Evolutionary conservation across 2,888 invertebrate genomes (phyloP), one percentile per base, ranked within the genome.

Genomic region (Cantharis rufa): DNA sequence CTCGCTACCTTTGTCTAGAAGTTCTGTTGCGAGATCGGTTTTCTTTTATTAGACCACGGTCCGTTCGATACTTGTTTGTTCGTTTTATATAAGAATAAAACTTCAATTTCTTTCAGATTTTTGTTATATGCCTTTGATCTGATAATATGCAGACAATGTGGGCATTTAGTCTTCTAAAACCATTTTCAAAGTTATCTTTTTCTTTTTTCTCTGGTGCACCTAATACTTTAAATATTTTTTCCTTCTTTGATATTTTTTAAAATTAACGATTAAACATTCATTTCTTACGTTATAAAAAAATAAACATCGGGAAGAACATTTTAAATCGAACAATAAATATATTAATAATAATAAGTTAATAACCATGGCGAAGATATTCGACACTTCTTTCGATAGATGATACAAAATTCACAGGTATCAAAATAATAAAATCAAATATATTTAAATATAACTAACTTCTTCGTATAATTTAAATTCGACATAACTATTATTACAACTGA

Each of bases 21-120:
- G 72, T 73, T 70, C 68, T 68, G 64, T 66, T 21, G 64, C 72
- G 76, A 68, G 84, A 85, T 85, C 85, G 85, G 84, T 85, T 84
- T 66, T 84, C 83, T 84, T 85, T 85, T 86, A 85, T 85, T 84
- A 83, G 82, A 80, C 77, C 81, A 80, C 76, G 78, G 77, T 75
- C 78, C 72, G 78, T 76, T 79, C 79, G 74, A 79, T 79, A 79
- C 71, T 76, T 72, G 73, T 79, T 75, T 77, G 76, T 79, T 73
- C 73, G 62, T 64, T 74, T 62, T 71, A 72, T 72, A 74, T 78
- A 72, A 75, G 78, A 75, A 78, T 78, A 76, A 74, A 78, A 68
- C 79, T 78, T 79, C 78, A 78, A 74, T 75, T 75, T 79, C 79
- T 75, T 77, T 78, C 66, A 77, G 75, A 78, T 71, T 75, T 76